Percentiles rank a stretch among this genome's conserved stretches.
phyloP scores from a whole-genome alignment of 1,140 invertebrate genomes.

The Drosophila ogumai region DNA sequence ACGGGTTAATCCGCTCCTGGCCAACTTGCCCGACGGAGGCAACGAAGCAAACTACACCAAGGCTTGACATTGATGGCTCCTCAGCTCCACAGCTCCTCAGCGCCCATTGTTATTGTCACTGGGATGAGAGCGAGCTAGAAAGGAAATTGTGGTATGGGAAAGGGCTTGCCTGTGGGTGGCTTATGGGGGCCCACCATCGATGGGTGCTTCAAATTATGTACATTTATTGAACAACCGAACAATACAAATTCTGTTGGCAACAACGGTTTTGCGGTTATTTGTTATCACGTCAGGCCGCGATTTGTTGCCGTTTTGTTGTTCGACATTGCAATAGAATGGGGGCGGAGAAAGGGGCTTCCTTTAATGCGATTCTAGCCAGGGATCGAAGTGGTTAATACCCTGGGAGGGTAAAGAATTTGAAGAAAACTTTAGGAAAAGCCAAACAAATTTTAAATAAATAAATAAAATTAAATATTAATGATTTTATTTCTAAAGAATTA shows the following conservation, averaged over 20 bases:
- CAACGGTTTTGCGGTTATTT: slow-evolving; percentile 76
- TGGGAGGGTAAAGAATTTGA: not conserved
- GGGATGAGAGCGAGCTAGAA: slow-evolving; percentile 5
- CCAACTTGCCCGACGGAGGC: slow-evolving; percentile 53
- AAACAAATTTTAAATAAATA: no score
- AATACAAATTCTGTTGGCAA: slow-evolving; percentile 63
- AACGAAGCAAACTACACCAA: slow-evolving; percentile 65
- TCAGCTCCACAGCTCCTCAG: slow-evolving; percentile 4
- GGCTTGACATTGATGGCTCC: slow-evolving; percentile 63
- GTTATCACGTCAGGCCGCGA: slow-evolving; percentile 77
- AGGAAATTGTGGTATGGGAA: not conserved
- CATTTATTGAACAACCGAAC: slow-evolving; percentile 69
- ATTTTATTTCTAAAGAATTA: no score
- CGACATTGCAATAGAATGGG: slow-evolving; percentile 36
- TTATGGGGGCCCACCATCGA: not conserved
- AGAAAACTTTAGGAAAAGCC: not conserved
- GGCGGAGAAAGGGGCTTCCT: not conserved
- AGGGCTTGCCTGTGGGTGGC: no score
- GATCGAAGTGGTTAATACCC: not conserved
- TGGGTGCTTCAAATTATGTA: slow-evolving; percentile 66
- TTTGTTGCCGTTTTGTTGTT: slow-evolving; percentile 61
- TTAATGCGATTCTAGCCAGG: not conserved
- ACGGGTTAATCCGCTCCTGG: slow-evolving; percentile 12
- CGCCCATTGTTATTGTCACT: slow-evolving; percentile 23
- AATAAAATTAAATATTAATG: no score